Base-by-base conservation (phyloP, 2,113 vertebrate genomes). In the Ailuropoda melanoleuca region DNA sequence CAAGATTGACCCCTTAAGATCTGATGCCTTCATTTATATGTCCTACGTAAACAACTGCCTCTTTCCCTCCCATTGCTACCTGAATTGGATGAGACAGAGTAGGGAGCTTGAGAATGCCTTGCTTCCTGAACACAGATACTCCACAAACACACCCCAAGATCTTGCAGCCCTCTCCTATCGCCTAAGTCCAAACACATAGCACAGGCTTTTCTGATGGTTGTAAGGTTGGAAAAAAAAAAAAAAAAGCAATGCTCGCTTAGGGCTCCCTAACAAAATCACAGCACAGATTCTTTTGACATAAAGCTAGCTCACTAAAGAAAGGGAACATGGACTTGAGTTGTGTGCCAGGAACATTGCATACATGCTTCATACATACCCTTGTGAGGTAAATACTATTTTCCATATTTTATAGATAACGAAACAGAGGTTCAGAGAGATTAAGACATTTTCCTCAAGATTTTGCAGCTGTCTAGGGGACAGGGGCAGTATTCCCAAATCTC, bases 1-100 rank as follows among this genome's bases (percentile, higher is more conserved):
- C 31, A 75, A 89, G 95, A 92, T 37, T 87, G 60, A 82, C 74
- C 48, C 88, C 60, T 43, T 4, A 18, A 19, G 55, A 95, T 82
- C 29, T 85, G 34, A 89, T 18, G 18, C 34, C 50, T 97, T 86
- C 60, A 80, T 66, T 80, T 84, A 46, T 53, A 90, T 53, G 87
- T 43, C 50, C 62, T 89, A 46, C 58, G 90, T 84, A 94, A 95
- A 75, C 80, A 87, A 48, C 18, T 87, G 50, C 60, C 46, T 93
- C 68, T 74, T 83, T 81, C 62, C 56, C 50, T 94, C 68, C 80
- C 64, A 31, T 70, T 74, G 88, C 55, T 94, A 94, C 74, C 91
- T 90, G 85, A 95, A 84, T 74, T 90, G 68, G 43, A 50, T 62
- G 37, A 31, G 7, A 53, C n/a, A 53, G 58, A 34, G 31, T 70